Evolutionary conservation across 2,113 vertebrate genomes (phyloP).

Genomic region (Cyprinus carpio): DNA sequence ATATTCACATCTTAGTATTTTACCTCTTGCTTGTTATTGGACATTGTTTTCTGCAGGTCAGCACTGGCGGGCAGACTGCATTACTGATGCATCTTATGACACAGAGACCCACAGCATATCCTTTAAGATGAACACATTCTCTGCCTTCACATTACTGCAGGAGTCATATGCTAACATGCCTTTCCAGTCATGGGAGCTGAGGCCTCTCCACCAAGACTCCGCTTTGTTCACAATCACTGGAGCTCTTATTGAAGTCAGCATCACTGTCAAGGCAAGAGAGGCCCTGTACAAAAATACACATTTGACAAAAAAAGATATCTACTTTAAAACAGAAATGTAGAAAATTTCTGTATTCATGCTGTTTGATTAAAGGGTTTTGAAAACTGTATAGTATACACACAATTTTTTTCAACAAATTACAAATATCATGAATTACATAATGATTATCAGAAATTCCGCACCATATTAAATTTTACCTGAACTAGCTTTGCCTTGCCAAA

Average conservation of each 20-base stretch:
- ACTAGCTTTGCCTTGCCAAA: no score
- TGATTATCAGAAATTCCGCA: no score
- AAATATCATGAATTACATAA: no score
- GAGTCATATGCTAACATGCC: constrained; percentile 83
- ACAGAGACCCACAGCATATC: constrained; percentile 66
- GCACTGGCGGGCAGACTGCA: constrained; percentile 81
- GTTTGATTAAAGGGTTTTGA: no score
- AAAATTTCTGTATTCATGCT: no score
- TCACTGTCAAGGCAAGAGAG: constrained; percentile 80
- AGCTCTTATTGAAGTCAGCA: constrained; percentile 74
- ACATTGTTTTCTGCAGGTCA: constrained; percentile 67
- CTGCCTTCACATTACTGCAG: constrained; percentile 80
- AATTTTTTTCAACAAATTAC: no score
- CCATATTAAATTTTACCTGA: no score
- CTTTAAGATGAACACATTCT: constrained; percentile 78
- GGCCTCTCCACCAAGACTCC: constrained; percentile 70
- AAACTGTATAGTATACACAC: no score
- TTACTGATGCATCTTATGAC: constrained; percentile 66
- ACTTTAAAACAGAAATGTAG: no score
- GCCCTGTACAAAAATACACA: not conserved
- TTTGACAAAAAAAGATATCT: no score
- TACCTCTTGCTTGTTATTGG: not conserved
- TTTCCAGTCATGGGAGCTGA: constrained; percentile 84
- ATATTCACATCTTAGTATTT: not conserved
- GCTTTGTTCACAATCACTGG: constrained; percentile 73